Conservation (phyloP, 2,797 vertebrate genomes). For the Rhinichthys osculus region DNA sequence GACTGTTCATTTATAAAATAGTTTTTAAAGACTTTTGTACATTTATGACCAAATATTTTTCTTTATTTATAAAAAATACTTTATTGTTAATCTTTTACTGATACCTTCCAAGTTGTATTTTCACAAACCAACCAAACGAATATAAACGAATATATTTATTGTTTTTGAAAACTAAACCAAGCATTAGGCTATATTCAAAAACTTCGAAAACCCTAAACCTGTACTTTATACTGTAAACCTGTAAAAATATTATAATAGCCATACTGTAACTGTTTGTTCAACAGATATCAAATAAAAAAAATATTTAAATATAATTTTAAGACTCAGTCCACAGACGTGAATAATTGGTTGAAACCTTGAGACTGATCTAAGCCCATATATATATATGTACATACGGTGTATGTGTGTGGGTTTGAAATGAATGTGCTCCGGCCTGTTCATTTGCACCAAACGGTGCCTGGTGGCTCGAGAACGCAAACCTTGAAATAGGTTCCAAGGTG, state of each 20-base stretch:
- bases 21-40: background rate
- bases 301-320: too few relatives aligned
- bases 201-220: background rate
- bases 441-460: too few relatives aligned
- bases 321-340: too few relatives aligned
- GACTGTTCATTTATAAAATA: background rate
- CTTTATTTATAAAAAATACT: background rate
- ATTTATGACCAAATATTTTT: background rate
- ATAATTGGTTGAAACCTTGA: too few relatives aligned
- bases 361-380: too few relatives aligned
- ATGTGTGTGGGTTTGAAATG: too few relatives aligned
- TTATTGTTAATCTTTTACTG: background rate
- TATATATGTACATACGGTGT: too few relatives aligned
- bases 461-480: too few relatives aligned
- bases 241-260: background rate
- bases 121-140: too few relatives aligned
- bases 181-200: background rate
- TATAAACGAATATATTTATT: background rate
- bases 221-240: background rate
- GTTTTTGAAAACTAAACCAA: background rate
- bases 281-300: background rate
- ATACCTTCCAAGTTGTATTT: background rate
- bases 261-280: background rate
- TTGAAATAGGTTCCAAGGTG: too few relatives aligned
- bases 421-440: too few relatives aligned